Evolutionary conservation across 1,140 invertebrate genomes (phyloP).

Genomic region (Bombus soroeensis): DNA sequence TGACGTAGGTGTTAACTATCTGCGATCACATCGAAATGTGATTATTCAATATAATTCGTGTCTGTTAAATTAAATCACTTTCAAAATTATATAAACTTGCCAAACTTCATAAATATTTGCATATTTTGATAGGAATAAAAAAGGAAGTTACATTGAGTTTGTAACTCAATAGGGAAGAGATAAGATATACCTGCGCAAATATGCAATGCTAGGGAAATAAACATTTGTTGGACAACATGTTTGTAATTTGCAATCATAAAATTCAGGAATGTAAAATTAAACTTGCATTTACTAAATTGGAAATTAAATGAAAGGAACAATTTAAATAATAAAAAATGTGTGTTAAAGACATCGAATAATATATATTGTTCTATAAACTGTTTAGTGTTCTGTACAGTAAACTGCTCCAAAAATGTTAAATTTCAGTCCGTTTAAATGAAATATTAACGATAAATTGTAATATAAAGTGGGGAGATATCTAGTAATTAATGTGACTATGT

Average conservation of each 20-base stretch:
- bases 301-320: constrained; percentile 35
- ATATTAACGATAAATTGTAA: constrained; percentile 57
- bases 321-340: constrained; percentile 70
- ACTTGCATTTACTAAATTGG: constrained; percentile 60
- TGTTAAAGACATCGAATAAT: constrained; percentile 66
- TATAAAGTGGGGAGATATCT: constrained; percentile 46
- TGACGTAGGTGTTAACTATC: constrained; percentile 29
- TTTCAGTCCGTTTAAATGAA: constrained; percentile 51
- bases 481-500: constrained; percentile 62
- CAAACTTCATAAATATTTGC: constrained; percentile 40
- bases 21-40: constrained; percentile 49
- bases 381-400: constrained; percentile 55
- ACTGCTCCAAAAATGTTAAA: constrained; percentile 52
- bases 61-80: constrained; percentile 42
- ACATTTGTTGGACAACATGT: constrained; percentile 26
- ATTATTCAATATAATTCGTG: constrained; percentile 29
- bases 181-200: constrained; percentile 36
- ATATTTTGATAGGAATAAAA: constrained; percentile 1
- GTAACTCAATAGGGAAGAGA: constrained; percentile 7
- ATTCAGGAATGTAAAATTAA: constrained; percentile 41
- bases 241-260: constrained; percentile 19
- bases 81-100: constrained; percentile 40
- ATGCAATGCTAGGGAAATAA: constrained; percentile 36
- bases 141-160: constrained; percentile 4
- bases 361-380: constrained; percentile 46